A percentile compares a stretch with the other conserved stretches of the same genome.
Evolutionary conservation across 2,113 vertebrate genomes (phyloP).

Genomic region (Connochaetes taurinus): DNA sequence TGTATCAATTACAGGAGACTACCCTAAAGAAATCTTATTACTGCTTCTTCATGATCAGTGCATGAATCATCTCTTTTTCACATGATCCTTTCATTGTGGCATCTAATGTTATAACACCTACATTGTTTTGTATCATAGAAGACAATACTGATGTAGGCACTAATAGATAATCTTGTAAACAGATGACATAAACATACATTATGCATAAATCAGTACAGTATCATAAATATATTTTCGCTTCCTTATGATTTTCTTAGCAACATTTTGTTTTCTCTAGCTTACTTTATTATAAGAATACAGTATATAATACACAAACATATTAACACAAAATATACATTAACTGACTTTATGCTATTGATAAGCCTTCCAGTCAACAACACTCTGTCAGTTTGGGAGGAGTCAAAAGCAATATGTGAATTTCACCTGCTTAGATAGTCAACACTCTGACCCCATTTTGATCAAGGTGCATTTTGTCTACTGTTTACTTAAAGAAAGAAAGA

Average conservation of each 20-base stretch:
- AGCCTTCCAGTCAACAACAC: not conserved
- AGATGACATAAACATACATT: not conserved
- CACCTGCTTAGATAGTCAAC: not conserved
- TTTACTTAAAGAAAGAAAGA: not conserved
- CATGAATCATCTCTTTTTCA: not conserved
- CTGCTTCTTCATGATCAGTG: not conserved
- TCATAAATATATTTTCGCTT: not conserved
- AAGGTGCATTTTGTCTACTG: not conserved
- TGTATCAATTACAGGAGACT: not conserved
- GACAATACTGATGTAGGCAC: not conserved
- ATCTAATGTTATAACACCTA: not conserved
- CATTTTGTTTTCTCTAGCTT: not conserved
- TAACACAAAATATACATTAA: not conserved
- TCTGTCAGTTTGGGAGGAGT: not conserved
- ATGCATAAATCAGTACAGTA: not conserved
- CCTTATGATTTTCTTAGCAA: not conserved
- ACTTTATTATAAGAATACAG: not conserved
- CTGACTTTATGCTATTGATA: not conserved
- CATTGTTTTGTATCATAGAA: not conserved
- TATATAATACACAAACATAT: not conserved
- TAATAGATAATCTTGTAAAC: not conserved
- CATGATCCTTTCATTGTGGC: not conserved
- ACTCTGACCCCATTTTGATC: not conserved
- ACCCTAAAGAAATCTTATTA: not conserved
- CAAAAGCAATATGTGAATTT: not conserved